Base-by-base conservation (phyloP, 1,140 invertebrate species). In the Monochamus saltuarius region DNA sequence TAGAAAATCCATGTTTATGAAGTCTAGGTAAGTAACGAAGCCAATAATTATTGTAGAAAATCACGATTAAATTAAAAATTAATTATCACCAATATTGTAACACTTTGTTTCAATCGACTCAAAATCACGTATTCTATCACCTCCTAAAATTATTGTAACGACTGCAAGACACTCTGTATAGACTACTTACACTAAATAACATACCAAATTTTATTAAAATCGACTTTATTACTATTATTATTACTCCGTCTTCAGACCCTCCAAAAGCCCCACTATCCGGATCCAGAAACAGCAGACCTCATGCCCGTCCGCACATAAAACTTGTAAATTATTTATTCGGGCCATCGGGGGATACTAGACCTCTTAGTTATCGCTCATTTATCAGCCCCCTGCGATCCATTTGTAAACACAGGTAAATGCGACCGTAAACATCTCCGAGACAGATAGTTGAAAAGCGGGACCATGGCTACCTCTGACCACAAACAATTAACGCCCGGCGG, bases 341-440 rank as follows among this genome's bases (percentile, higher is more conserved):
- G 16, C 17, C 45, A 47, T 47, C 17, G 19, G 13, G 29, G 13
- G 17, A n/a, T 47, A 47, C 7, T 47, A 43, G n/a, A 19, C 45
- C 45, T 47, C 16, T 47, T 47, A 47, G 61, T 63, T 63, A 63
- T 63, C 61, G 56, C 40, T 56, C 43, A 58, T 63, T 63, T 59
- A 63, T 63, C 61, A 63, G 49, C 53, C 22, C 45, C 43, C 19
- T 36, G 10, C 56, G 35, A 39, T 40, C 51, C 61, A 63, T 63
- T 59, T 59, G 61, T 63, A 63, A 63, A 63, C 61, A 63, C 29
- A 45, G 56, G 45, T 47, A 47, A 47, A 47, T 47, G 19, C 45
- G 17, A 6, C 45, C 45, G 45, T 47, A 47, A 47, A 47, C 29
- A 47, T 29, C 45, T n/a, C 45, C 45, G 40, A 53, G 16, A 40